Conservation (phyloP, 1,140 invertebrate species). For the Capitella teleta region DNA sequence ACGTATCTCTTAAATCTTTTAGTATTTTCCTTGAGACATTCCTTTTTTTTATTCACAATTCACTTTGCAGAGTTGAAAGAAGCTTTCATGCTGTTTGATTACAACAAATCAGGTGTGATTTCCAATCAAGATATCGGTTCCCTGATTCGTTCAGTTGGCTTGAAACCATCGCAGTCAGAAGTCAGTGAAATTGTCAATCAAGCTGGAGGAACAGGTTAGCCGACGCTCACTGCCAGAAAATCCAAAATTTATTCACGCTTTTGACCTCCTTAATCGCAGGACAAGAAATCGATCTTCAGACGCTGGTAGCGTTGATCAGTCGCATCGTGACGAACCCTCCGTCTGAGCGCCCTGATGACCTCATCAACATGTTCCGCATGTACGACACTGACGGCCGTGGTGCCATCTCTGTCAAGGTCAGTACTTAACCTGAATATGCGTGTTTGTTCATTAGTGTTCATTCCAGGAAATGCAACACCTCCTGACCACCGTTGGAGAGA, state of each 20-base stretch:
- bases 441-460: too few relatives aligned
- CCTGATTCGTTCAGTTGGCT: conserved; percentile 11
- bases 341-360: conserved; percentile 5
- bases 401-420: too few relatives aligned
- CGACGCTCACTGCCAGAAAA: neutral
- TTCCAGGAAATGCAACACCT: conserved; percentile 11
- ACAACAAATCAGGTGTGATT: conserved; percentile 11
- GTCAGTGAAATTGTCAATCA: conserved; percentile 8
- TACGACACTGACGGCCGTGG: conserved; percentile 10
- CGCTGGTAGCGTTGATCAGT: conserved; percentile 6
- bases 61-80: conserved; percentile 8
- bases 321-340: conserved; percentile 7
- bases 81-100: conserved; percentile 15
- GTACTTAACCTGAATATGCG: too few relatives aligned
- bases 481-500: conserved; percentile 13
- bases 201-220: conserved; percentile 1
- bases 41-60: too few relatives aligned
- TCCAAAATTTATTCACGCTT: neutral
- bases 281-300: conserved; percentile 10
- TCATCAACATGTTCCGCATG: conserved; percentile 9
- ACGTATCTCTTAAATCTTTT: too few relatives aligned
- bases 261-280: neutral
- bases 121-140: conserved; percentile 8
- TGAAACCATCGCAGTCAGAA: conserved; percentile 13
- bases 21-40: too few relatives aligned